Evolutionary conservation across 2,888 invertebrate genomes (phyloP), one percentile per base, ranked within the genome.

Genomic region (Xanthorhoe spadicearia): DNA sequence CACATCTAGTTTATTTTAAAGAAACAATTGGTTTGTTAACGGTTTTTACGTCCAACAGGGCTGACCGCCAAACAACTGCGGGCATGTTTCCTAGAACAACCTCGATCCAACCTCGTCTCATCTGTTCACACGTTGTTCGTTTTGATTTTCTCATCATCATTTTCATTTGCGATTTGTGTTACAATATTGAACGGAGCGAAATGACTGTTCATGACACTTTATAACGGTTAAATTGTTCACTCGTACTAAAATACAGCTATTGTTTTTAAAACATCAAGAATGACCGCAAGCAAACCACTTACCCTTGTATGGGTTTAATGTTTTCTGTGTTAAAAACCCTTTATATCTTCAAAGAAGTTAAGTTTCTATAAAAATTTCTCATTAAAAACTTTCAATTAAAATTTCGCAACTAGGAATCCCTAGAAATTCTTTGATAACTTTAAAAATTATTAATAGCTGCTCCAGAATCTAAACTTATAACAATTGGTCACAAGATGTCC

Each of bases 381-480:
- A 10, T 38, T 32, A 7, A 0, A 32, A 5, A 32, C 32, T 32
- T 7, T 32, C 5, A 38, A 9, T 23, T 17, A 32, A 66, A 67
- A 19, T 64, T 70, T 52, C 6, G 13, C 15, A 64, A 59, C 49
- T 54, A 18, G 59, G 66, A 71, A 72, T 68, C 63, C 68, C 60
- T 70, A 59, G 61, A 69, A 77, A 72, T 73, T 71, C 71, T 67
- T 72, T 71, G 67, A 70, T 76, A 72, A 76, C 77, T 77, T 76
- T 69, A 75, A 76, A 80, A 75, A 74, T 74, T 88, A 86, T 81
- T 88, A 86, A 88, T 89, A 89, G 82, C 76, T 76, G 86, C 74
- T 82, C 86, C 83, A 87, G 82, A 84, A 85, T 83, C 81, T 81
- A 84, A 85, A 86, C 83, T 82, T 86, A 82, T 83, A 77, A 76